Percentiles rank a stretch among this genome's conserved stretches.
Conservation (phyloP, 2,797 vertebrate species). For the Uromys caudimaculatus region DNA sequence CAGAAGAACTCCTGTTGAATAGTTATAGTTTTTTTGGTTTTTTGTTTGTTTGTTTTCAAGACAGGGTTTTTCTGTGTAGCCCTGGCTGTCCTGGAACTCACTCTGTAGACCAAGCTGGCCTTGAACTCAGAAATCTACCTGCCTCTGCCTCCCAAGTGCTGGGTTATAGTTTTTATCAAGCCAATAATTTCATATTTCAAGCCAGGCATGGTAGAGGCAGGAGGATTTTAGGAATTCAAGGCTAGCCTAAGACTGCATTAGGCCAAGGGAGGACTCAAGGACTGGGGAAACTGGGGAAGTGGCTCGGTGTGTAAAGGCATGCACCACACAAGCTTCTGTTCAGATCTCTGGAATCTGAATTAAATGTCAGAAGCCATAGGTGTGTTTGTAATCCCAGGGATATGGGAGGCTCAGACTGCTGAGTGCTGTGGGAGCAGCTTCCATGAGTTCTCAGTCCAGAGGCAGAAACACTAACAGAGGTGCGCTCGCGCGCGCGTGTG, state of each 20-base stretch:
- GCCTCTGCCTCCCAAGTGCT: too few relatives aligned
- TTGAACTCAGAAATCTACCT: too few relatives aligned
- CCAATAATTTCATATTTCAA: neutral
- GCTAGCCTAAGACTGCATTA: neutral
- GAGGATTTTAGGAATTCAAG: neutral
- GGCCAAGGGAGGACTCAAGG: neutral
- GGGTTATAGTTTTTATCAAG: constrained; percentile 18
- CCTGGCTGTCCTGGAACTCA: too few relatives aligned
- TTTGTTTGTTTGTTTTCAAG: too few relatives aligned
- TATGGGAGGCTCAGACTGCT: too few relatives aligned
- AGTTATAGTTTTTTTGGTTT: neutral
- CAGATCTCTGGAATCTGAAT: neutral
- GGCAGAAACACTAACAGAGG: neutral
- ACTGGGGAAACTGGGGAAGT: neutral
- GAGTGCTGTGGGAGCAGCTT: neutral
- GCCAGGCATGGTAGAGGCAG: neutral
- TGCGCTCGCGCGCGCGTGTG: accelerated
- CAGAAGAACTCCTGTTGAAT: neutral
- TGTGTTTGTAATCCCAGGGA: neutral
- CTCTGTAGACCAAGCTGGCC: too few relatives aligned
- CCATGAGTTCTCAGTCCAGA: neutral
- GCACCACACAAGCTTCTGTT: too few relatives aligned
- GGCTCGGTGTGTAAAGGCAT: neutral
- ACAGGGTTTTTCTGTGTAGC: too few relatives aligned
- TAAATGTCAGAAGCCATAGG: too few relatives aligned